Percentiles rank a stretch among this genome's conserved stretches.
phyloP scores from a whole-genome alignment of 2,113 vertebrate species.

The Paedocypris sp. region DNA sequence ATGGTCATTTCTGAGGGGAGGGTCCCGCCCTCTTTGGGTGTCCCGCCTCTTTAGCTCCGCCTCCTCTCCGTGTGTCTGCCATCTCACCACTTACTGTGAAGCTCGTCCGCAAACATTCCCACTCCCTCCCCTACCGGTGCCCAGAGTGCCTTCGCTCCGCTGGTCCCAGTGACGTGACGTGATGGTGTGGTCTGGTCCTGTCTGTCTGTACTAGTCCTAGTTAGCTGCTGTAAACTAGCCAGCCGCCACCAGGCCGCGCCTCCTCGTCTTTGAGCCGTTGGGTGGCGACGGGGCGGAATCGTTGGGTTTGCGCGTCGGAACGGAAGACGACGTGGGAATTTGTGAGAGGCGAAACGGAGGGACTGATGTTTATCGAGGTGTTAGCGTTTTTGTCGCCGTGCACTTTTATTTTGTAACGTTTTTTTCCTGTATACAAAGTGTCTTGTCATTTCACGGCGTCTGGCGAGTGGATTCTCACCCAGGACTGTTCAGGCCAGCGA shows the following conservation, averaged over 20 bases:
- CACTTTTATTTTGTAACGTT: slow-evolving; percentile 26
- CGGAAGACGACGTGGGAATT: too few relatives aligned
- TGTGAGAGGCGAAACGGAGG: too few relatives aligned
- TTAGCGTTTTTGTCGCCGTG: slow-evolving; percentile 19
- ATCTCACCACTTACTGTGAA: too few relatives aligned
- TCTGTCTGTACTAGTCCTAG: background rate
- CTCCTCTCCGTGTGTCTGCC: too few relatives aligned
- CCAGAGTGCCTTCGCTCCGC: slow-evolving; percentile 58
- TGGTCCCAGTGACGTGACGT: slow-evolving; percentile 15
- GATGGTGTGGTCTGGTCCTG: slow-evolving; percentile 15
- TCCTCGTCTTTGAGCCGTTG: slow-evolving; percentile 48
- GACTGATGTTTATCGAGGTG: too few relatives aligned
- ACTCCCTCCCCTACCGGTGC: slow-evolving; percentile 52
- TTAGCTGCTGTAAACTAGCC: slow-evolving; percentile 12
- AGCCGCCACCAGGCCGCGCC: background rate
- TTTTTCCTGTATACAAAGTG: background rate
- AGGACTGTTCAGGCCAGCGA: slow-evolving; percentile 15
- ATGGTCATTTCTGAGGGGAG: too few relatives aligned
- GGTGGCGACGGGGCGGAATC: too few relatives aligned
- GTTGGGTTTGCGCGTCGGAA: too few relatives aligned
- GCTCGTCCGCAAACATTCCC: too few relatives aligned
- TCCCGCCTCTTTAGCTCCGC: too few relatives aligned
- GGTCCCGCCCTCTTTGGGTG: too few relatives aligned
- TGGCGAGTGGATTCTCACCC: background rate
- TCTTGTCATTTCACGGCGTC: background rate